A percentile compares a stretch with the other conserved stretches of the same genome.
These are phyloP conservation scores for Taurulus bubalis DNA, from an alignment of 2,113 vertebrate genomes.

Conservation along the genomic window DNA sequence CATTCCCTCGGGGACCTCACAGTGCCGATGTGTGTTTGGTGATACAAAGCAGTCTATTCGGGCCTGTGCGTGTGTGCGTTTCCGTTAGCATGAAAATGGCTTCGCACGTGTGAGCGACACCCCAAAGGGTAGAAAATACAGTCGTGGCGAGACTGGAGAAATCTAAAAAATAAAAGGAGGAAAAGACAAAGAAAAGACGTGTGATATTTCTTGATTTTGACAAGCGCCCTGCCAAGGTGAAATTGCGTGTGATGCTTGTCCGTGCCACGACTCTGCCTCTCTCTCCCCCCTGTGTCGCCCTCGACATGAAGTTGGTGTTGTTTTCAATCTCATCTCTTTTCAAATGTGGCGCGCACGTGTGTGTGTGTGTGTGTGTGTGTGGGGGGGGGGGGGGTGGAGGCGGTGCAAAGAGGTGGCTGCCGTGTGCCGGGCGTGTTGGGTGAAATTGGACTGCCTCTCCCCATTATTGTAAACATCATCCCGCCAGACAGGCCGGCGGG, in stretches of 20 bases:
- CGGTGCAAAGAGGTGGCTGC: slow-evolving; percentile 78
- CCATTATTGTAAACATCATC: slow-evolving; percentile 88
- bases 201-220: slow-evolving; percentile 84
- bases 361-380: neutral
- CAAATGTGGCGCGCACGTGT: slow-evolving; percentile 73
- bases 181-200: slow-evolving; percentile 67
- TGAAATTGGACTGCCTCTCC: slow-evolving; percentile 89
- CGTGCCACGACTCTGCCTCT: slow-evolving; percentile 63
- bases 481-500: slow-evolving; percentile 79
- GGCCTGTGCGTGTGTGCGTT: slow-evolving; percentile 36
- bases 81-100: slow-evolving; percentile 33
- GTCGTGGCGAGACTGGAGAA: slow-evolving; percentile 55
- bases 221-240: slow-evolving; percentile 81
- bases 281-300: slow-evolving; percentile 29
- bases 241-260: slow-evolving; percentile 80
- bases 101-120: slow-evolving; percentile 73
- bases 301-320: slow-evolving; percentile 84
- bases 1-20: slow-evolving; percentile 49
- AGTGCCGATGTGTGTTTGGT: slow-evolving; percentile 22
- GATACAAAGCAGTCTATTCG: slow-evolving; percentile 48
- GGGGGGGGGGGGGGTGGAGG: slow-evolving; percentile 50
- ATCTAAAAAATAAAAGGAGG: slow-evolving; percentile 1
- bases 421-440: slow-evolving; percentile 79
- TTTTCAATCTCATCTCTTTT: slow-evolving; percentile 86
- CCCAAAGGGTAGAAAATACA: slow-evolving; percentile 67